phyloP scores from a whole-genome alignment of 1,140 invertebrate genomes.

The Drosophila parvula region DNA sequence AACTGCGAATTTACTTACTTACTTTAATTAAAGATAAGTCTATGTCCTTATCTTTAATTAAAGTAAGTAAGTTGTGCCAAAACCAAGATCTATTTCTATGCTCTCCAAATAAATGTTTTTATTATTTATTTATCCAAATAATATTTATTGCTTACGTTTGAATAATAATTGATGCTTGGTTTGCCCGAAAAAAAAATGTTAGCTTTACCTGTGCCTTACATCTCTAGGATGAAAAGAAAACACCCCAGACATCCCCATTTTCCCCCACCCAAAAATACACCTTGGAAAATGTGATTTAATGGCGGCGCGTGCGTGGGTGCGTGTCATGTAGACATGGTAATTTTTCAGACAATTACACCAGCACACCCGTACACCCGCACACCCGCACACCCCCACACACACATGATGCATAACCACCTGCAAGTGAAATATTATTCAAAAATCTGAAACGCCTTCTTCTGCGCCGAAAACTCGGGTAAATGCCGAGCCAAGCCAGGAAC shows the following conservation, averaged over 20 bases:
- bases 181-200: background rate
- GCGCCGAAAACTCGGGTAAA: slow-evolving; percentile 3
- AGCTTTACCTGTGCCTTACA: background rate
- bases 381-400: slow-evolving; percentile 39
- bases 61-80: background rate
- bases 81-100: background rate
- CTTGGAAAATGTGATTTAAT: slow-evolving; percentile 71
- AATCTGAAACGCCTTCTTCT: slow-evolving; percentile 63
- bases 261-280: slow-evolving; percentile 26
- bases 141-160: slow-evolving; percentile 6
- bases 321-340: slow-evolving; percentile 80
- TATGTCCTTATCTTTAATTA: no score
- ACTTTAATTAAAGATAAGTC: no score
- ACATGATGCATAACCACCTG: slow-evolving; percentile 75
- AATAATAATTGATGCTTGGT: background rate
- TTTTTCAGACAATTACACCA: slow-evolving; percentile 77
- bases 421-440: slow-evolving; percentile 81
- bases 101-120: background rate
- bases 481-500: background rate
- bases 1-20: background rate
- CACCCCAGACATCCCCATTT: slow-evolving; percentile 1
- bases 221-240: background rate
- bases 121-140: slow-evolving; percentile 1
- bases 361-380: slow-evolving; percentile 28
- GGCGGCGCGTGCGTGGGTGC: slow-evolving; percentile 64